These are phyloP conservation scores for Aptenodytes patagonicus DNA, from an alignment of 2,113 vertebrate species.

Conservation along the genomic window DNA sequence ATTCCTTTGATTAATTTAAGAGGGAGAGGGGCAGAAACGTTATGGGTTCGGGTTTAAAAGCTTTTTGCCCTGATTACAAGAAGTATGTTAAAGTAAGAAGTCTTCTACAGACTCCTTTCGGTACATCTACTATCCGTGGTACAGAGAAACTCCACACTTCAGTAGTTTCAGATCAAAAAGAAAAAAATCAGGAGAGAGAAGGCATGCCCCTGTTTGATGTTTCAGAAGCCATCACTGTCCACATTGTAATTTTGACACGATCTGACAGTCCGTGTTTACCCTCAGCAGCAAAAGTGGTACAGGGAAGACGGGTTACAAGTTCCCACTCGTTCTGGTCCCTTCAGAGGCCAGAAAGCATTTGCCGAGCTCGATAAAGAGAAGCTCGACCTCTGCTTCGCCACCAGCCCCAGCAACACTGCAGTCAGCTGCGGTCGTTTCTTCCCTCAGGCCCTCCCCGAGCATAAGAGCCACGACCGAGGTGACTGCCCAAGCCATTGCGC, in stretches of 20 bases:
- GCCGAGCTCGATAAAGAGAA: not conserved
- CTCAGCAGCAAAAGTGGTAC: not conserved
- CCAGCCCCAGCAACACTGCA: not conserved
- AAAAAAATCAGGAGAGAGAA: not conserved
- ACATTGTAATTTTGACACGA: not conserved
- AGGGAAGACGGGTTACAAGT: not conserved
- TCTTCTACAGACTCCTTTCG: not conserved
- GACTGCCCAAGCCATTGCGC: not conserved
- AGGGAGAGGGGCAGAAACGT: not conserved
- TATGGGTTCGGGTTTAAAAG: not conserved
- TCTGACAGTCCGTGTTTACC: not conserved
- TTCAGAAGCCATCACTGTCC: not conserved
- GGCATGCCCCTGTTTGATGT: accelerated
- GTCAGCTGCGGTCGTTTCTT: not conserved
- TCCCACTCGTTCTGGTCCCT: not conserved
- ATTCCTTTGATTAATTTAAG: not conserved
- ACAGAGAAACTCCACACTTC: not conserved
- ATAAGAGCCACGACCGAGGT: accelerated
- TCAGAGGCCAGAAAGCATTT: not conserved
- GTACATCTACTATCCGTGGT: not conserved
- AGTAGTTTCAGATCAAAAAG: not conserved
- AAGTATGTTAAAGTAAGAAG: not conserved
- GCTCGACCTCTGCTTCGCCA: not conserved
- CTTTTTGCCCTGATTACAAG: not conserved
- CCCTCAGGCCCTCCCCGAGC: not conserved